Evolutionary conservation across 2,797 vertebrate species (phyloP), one percentile per base, ranked within the genome.

Genomic region (Spinus olivaceus): DNA sequence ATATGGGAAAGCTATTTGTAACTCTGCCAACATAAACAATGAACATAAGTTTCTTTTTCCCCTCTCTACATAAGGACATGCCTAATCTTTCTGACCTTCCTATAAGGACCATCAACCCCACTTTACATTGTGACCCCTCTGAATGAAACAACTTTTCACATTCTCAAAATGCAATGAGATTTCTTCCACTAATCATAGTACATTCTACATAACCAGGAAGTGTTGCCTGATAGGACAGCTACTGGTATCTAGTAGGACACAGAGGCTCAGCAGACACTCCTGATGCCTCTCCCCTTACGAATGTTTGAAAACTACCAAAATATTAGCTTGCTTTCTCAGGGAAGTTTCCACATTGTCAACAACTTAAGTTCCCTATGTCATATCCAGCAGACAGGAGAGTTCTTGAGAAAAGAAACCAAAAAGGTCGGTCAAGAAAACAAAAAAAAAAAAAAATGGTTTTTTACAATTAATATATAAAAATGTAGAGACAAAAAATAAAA

Each of bases 401-500:
- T 39, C 15, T 54, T 47, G 15, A 61, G 12, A 59, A 67, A 81
- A 79, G 7, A 22, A 71, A 65, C 1, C 1, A 50, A 65, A 70
- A 74, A 51, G 2, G 4, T 14, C 60, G 9, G 10, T 47, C 24
- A 76, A 44, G 4, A 71, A 59, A 18, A 37, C 8, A 37, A 23
- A 20, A 1, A 9, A 4, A 9, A 4, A 22, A 65, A 12, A 44
- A 30, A 44, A 8, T 3, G n/a, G 2, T 1, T 14, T 53, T 85
- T 66, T 77, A 65, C 4, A 35, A 7, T 65, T 67, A 28, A 6
- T 69, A 27, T 8, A 14, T 24, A 33, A 67, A 73, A 84, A 57
- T 33, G 1, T 33, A 57, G 23, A 70, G 9, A 28, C 17, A 2
- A 21, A 64, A 59, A 69, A 42, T 1, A 7, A 47, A 65, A 21